Base-by-base conservation (phyloP, 2,797 vertebrate genomes). In the Rhynchonycteris naso region DNA sequence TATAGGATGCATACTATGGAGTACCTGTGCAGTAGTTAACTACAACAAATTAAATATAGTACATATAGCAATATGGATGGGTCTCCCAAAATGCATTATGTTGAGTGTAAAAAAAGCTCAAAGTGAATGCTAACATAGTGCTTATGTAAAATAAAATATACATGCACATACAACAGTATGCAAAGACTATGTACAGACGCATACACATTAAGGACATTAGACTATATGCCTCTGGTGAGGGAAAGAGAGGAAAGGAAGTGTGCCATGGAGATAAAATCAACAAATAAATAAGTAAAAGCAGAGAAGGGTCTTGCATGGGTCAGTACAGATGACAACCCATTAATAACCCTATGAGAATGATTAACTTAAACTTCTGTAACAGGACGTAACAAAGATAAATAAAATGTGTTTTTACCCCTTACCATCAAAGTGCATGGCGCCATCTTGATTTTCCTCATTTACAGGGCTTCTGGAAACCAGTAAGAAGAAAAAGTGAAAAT, bases 401-500 rank as follows among this genome's bases (percentile, higher is more conserved):
- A 74, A 81, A 89, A 65, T 33, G 72, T 61, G 28, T 2, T 43
- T 91, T 50, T 52, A 35, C 15, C 12, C 35, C 97, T 98, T 98
- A 98, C 98, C 98, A 50, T 96, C 96, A 79, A 96, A 93, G 63
- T 97, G 74, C 95, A 97, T 97, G 74, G 88, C 81, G 0, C 97
- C 97, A 95, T 98, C 98, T 58, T 98, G 98, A 96, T 93, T 98
- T 94, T 98, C 98, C 91, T 98, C 98, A 95, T 86, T 98, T 33
- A 94, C 88, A 89, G 78, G 16, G 63, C 5, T 95, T 96, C 98
- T 99, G 96, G 95, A 98, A 98, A 93, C 30, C 95, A 16, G n/a
- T 97, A 97, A 96, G 58, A 94, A 56, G 14, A 90, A 95, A 61
- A 95, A 15, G 7, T 97, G 21, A 98, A 95, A 95, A 10, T 5